Evolutionary conservation across 2,797 vertebrate genomes (phyloP).

Genomic region (Luscinia megarhynchos): DNA sequence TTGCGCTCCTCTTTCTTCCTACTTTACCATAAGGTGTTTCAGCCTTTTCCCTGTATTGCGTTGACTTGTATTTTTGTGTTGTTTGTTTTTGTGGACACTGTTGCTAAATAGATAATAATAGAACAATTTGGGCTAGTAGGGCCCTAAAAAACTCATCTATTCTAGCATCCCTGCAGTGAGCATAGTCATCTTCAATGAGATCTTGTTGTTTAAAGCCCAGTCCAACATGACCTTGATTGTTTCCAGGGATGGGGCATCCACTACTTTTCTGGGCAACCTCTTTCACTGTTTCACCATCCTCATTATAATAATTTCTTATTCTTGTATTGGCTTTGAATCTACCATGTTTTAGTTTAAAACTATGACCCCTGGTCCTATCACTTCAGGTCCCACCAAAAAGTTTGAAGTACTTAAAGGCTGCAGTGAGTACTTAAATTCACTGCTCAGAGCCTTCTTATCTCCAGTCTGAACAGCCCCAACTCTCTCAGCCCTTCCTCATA

Average conservation of each 20-base stretch:
- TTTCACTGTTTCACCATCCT: not conserved
- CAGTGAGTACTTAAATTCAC: not conserved
- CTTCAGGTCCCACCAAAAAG: not conserved
- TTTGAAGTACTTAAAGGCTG: not conserved
- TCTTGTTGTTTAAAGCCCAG: not conserved
- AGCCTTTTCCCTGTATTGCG: not conserved
- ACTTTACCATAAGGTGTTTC: not conserved
- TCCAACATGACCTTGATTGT: not conserved
- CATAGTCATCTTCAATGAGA: not conserved
- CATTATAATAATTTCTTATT: not conserved
- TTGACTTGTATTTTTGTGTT: not conserved
- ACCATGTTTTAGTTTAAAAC: not conserved
- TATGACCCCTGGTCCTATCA: accelerated
- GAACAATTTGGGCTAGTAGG: not conserved
- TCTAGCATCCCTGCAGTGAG: not conserved
- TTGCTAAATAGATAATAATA: not conserved
- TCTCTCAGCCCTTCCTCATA: not conserved
- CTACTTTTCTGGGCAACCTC: not conserved
- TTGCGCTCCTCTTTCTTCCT: not conserved
- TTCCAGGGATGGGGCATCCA: not conserved
- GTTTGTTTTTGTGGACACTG: not conserved
- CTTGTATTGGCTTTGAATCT: not conserved
- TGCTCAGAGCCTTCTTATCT: not conserved
- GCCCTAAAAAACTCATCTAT: not conserved
- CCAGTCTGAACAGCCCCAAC: not conserved